These are phyloP conservation scores for Neodon shergylaensis DNA, from an alignment of 2,113 vertebrate species.

Conservation along the genomic window DNA sequence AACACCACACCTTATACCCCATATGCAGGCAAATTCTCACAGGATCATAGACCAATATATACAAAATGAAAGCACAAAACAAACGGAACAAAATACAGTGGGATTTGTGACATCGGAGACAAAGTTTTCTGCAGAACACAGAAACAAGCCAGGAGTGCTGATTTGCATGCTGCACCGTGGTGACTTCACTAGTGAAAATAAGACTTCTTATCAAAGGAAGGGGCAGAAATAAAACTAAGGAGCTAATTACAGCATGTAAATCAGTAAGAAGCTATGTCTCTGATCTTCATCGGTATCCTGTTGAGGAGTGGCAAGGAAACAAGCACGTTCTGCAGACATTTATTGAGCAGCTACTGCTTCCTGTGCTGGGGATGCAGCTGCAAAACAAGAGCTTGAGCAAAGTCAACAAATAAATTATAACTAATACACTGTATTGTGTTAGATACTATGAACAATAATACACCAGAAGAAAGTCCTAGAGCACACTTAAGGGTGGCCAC, in stretches of 20 bases:
- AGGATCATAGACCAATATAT: background rate
- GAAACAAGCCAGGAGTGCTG: background rate
- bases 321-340: background rate
- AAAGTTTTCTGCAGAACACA: slow-evolving; percentile 23
- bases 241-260: background rate
- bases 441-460: background rate
- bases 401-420: background rate
- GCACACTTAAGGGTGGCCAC: background rate
- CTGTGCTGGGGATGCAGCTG: background rate
- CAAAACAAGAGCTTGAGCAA: background rate
- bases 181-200: slow-evolving; percentile 11
- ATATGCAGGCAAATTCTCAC: background rate
- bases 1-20: background rate
- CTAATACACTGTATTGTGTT: background rate
- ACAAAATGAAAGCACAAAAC: slow-evolving; percentile 36
- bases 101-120: background rate
- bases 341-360: background rate
- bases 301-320: background rate
- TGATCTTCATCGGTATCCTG: background rate
- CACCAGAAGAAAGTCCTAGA: background rate
- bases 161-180: background rate
- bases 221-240: background rate
- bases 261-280: background rate
- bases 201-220: background rate
- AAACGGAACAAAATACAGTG: background rate